Evolutionary conservation across 2,113 vertebrate genomes (phyloP).

Genomic region (Coracopsis vasa): DNA sequence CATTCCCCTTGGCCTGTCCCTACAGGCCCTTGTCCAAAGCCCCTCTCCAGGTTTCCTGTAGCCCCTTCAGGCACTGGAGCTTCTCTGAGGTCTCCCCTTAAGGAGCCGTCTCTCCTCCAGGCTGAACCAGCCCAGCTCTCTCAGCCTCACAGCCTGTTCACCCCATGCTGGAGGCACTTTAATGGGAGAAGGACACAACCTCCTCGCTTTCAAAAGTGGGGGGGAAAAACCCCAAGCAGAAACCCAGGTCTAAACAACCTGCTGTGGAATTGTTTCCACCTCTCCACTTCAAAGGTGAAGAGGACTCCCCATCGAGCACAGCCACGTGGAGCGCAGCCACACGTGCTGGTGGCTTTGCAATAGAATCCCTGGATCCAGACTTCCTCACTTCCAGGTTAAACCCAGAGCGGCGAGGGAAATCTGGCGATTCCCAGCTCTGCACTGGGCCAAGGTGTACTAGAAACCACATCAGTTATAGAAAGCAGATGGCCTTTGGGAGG

Average conservation of each 20-base stretch:
- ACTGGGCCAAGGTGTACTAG: neutral
- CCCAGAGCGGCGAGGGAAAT: neutral
- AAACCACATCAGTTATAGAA: neutral
- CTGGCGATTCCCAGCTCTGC: neutral
- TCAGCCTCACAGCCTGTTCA: neutral
- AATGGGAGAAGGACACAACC: no score
- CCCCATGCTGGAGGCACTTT: no score
- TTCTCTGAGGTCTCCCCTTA: neutral
- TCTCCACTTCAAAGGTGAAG: neutral
- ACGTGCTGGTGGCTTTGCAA: neutral
- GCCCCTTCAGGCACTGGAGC: neutral
- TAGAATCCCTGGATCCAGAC: neutral
- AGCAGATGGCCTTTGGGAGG: neutral
- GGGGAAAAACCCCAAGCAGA: neutral
- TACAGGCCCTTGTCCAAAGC: neutral
- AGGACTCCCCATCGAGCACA: fast-evolving
- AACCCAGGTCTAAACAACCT: neutral
- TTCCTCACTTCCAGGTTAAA: neutral
- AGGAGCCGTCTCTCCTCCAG: neutral
- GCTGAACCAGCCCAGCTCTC: neutral
- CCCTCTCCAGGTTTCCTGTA: neutral
- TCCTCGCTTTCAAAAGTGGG: no score
- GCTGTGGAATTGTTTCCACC: neutral
- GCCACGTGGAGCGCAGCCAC: neutral
- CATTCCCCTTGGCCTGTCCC: neutral